Evolutionary conservation across 1,140 invertebrate species (phyloP), one percentile per base, ranked within the genome.

Genomic region (Achroia grisella): DNA sequence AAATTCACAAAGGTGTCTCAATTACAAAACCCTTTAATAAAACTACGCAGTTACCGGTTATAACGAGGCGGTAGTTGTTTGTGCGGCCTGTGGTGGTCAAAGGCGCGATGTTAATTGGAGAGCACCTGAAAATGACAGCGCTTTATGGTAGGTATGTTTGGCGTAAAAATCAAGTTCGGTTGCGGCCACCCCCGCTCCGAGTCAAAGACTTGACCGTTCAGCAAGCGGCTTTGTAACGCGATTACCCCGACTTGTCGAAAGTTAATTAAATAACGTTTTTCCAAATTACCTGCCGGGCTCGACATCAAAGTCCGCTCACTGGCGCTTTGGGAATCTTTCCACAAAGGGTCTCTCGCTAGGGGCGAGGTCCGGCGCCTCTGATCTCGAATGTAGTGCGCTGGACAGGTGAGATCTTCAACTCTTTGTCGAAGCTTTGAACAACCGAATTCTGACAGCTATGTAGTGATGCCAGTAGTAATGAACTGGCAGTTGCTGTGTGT

Each of bases 241-340:
- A 84, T 84, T 79, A 84, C 74, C 62, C 63, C 52, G 70, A 83
- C 71, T 82, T 81, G 76, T 84, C 80, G 74, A 84, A 84, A 84
- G 72, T 81, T 84, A 82, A 84, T 84, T 84, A 84, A 84, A 80
- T 84, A 84, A 79, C 74, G 72, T 84, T 82, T 82, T 82, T 84
- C 80, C 66, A 68, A 84, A 83, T 83, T 78, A 81, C 69, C 77
- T 79, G 61, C 51, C 63, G 71, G 62, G 72, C 61, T 52, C 52
- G 73, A 80, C 65, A 74, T 84, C 80, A 84, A 84, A 84, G 77
- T 71, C 60, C 42, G 44, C 60, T 59, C 44, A 55, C 56, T 50
- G 64, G 57, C 56, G 71, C 62, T 72, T 68, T 70, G 64, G 62
- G 67, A 77, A 77, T 77, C 76, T 71, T 64, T 76, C 40, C 63